Evolutionary conservation across 1,140 invertebrate species (phyloP), one percentile per base, ranked within the genome.

Genomic region (Aphelenchoides avenae): DNA sequence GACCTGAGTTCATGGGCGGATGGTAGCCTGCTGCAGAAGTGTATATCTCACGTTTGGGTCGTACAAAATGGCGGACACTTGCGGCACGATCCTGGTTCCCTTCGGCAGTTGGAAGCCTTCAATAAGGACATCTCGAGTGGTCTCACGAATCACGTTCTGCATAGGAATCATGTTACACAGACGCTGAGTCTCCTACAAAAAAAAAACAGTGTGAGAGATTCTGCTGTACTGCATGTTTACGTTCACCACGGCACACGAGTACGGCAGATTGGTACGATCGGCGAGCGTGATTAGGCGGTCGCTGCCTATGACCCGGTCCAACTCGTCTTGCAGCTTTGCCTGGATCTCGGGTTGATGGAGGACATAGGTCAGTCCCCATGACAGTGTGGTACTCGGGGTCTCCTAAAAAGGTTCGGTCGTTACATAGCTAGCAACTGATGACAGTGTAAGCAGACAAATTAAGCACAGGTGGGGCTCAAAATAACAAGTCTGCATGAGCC

Each of bases 41-140:
- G 15, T 13, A 44, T n/a, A 11, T n/a, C 11, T 9, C 9, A 49
- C 78, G n/a, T 84, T 40, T 51, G n/a, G n/a, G 26, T 49, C 47
- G 24, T 46, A 46, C 6, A 40, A 18, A 6, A 49, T 49, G 7
- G 6, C 7, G 7, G 29, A 40, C 7, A 49, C 18, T 51, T 49
- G 47, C n/a, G 22, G 6, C 6, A 31, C 22, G 26, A 31, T 6
- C 13, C 7, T 40, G 7, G 47, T 49, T n/a, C 26, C 24, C 50
- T 49, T 49, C 31, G 7, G n/a, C 18, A 49, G 13, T 51, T 40
- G 39, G 13, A 44, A 46, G 6, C 47, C 47, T 9, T 15, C 42
- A n/a, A n/a, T n/a, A n/a, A n/a, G n/a, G n/a, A n/a, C n/a, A n/a
- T n/a, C n/a, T n/a, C n/a, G n/a, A n/a, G 42, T n/a, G n/a, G n/a